These are phyloP conservation scores for Heliconius sara DNA, from an alignment of 2,888 invertebrate genomes.

Conservation along the genomic window DNA sequence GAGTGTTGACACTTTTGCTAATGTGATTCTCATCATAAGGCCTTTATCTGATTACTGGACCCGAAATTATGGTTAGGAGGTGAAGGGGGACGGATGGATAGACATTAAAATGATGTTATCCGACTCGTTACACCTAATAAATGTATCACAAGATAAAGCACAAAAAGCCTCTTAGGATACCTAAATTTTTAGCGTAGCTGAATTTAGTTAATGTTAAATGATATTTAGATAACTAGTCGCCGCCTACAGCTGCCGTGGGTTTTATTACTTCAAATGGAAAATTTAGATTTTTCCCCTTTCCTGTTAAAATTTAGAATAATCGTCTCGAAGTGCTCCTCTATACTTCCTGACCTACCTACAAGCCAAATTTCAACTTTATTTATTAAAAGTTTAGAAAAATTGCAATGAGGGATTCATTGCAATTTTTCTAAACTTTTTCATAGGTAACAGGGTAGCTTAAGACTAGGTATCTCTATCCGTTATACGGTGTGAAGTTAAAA, in stretches of 20 bases:
- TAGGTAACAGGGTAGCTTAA: no score
- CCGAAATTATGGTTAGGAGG: constrained; percentile 57
- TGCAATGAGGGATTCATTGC: no score
- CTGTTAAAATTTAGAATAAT: no score
- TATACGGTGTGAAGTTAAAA: no score
- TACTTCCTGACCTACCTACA: no score
- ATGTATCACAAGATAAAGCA: constrained; percentile 45
- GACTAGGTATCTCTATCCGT: no score
- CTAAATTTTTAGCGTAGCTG: constrained; percentile 2
- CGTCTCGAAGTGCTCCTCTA: no score
- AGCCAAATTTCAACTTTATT: no score
- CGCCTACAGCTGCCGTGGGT: neutral
- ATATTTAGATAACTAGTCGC: neutral
- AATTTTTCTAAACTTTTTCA: no score
- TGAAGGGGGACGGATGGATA: constrained; percentile 36
- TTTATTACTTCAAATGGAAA: neutral
- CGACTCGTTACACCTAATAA: constrained; percentile 48
- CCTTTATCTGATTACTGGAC: constrained; percentile 64
- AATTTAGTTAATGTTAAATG: neutral
- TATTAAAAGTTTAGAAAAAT: no score
- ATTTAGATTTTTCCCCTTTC: no score
- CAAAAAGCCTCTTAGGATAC: constrained; percentile 29
- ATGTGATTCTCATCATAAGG: constrained; percentile 62
- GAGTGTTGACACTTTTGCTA: constrained; percentile 46
- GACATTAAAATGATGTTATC: constrained; percentile 48